These are phyloP conservation scores for Clusia tigrina DNA, from an alignment of 2,888 invertebrate species.

Conservation along the genomic window DNA sequence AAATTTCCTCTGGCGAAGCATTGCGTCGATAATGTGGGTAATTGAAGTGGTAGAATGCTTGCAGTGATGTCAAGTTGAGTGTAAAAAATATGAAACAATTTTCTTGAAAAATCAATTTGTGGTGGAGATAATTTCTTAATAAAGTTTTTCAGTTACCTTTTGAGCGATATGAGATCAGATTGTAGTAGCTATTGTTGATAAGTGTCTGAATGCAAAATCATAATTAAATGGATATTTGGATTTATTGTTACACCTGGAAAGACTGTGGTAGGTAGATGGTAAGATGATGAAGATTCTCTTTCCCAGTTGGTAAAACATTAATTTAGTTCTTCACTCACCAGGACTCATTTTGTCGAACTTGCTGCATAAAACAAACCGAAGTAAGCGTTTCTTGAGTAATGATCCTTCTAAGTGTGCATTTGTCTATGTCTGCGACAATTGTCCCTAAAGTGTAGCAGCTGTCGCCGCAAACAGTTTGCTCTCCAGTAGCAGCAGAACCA, in stretches of 20 bases:
- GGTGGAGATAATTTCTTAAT: neutral
- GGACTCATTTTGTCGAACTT: too few relatives aligned
- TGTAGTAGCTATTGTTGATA: neutral
- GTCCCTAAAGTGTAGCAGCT: constrained; percentile 41
- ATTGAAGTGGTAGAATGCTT: neutral
- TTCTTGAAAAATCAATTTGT: neutral
- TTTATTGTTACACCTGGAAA: too few relatives aligned
- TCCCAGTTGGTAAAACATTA: too few relatives aligned
- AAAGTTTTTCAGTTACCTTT: neutral
- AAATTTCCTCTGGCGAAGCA: too few relatives aligned
- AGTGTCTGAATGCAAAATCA: too few relatives aligned
- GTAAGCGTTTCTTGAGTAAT: constrained; percentile 29
- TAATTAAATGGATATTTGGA: too few relatives aligned
- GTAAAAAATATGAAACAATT: neutral
- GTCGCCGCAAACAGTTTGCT: constrained; percentile 35
- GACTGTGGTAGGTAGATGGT: too few relatives aligned
- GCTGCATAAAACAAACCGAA: too few relatives aligned
- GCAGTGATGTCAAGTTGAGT: neutral
- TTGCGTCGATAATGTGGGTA: too few relatives aligned
- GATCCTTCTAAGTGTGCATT: constrained; percentile 39
- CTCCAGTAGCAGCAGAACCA: constrained; percentile 5
- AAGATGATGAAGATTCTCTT: too few relatives aligned
- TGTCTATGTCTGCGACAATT: constrained; percentile 40
- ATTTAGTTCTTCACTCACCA: too few relatives aligned
- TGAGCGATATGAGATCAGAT: neutral